Evolutionary conservation across 2,797 vertebrate genomes (phyloP), one percentile per base, ranked within the genome.

Genomic region (Pampus argenteus): DNA sequence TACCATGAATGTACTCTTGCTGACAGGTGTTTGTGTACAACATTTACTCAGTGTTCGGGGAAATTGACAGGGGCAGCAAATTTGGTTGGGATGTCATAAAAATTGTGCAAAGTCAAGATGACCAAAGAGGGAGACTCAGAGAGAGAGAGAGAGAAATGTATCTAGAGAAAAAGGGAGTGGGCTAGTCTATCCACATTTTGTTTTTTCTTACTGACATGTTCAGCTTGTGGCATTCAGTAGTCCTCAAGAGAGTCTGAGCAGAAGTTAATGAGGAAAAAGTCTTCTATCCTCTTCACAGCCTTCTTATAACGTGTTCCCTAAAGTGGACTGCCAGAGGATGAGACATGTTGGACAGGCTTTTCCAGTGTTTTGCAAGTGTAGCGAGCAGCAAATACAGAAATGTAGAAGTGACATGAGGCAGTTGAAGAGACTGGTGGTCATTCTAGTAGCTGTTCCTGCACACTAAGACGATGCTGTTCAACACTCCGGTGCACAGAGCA

Each of bases 11-110:
- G 87, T 76, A 85, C 85, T 88, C 89, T 58, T 81, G 83, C 85
- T 89, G 86, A 91, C 88, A 90, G 87, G 66, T 85, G 87, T 89
- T 88, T 81, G 85, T 85, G 87, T 79, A 82, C 71, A 69, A 79
- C 84, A 74, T 87, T 86, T 86, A 75, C 78, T 76, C 66, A 31
- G 56, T 68, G 73, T 75, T 69, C 48, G 22, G 59, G 76, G 79
- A 52, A 81, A 77, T 61, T 75, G 71, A 79, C 54, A 70, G 84
- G 62, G 75, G 68, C 73, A 84, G 87, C 78, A 82, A 74, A 79
- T 87, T 84, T 80, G 79, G 71, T 74, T n/a, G 25, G 72, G 59
- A 71, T 80, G 84, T 89, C 82, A 83, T 56, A 63, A 78, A 79
- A 85, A 87, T 61, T 83, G 71, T 80, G 76, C 79, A 74, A 57